These are phyloP conservation scores for Triplophysa dalaica DNA, from an alignment of 2,113 vertebrate species.

Conservation along the genomic window DNA sequence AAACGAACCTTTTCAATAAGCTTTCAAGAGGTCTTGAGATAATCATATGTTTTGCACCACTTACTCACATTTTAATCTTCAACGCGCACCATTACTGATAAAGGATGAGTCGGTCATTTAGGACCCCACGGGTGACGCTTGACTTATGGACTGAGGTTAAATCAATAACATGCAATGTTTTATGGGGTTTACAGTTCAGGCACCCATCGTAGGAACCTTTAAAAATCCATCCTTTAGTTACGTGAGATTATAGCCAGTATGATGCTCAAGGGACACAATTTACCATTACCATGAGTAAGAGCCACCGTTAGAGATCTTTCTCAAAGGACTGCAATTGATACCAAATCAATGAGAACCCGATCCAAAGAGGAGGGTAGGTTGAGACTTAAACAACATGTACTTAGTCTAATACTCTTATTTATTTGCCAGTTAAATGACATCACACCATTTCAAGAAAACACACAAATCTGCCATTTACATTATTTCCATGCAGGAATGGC, in stretches of 20 bases:
- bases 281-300: slow-evolving; percentile 67
- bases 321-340: slow-evolving; percentile 12
- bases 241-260: slow-evolving; percentile 60
- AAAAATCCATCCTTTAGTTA: slow-evolving; percentile 54
- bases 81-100: neutral
- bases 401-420: no score
- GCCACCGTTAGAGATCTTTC: slow-evolving; percentile 56
- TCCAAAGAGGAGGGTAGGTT: slow-evolving; percentile 41
- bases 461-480: neutral
- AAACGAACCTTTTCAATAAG: neutral
- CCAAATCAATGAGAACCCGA: slow-evolving; percentile 59
- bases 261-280: slow-evolving; percentile 57
- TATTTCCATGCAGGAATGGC: neutral
- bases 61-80: neutral
- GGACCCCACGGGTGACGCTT: slow-evolving; percentile 19
- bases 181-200: slow-evolving; percentile 66
- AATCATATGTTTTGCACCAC: neutral
- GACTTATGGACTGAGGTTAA: slow-evolving; percentile 38
- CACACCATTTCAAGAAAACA: no score
- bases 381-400: neutral
- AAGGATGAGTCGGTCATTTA: neutral
- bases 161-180: slow-evolving; percentile 46
- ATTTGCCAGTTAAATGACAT: neutral
- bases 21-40: neutral
- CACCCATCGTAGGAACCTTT: slow-evolving; percentile 50